A percentile compares a stretch with the other conserved stretches of the same genome.
Evolutionary conservation across 2,113 vertebrate genomes (phyloP).

Genomic region (Atrichornis clamosus): DNA sequence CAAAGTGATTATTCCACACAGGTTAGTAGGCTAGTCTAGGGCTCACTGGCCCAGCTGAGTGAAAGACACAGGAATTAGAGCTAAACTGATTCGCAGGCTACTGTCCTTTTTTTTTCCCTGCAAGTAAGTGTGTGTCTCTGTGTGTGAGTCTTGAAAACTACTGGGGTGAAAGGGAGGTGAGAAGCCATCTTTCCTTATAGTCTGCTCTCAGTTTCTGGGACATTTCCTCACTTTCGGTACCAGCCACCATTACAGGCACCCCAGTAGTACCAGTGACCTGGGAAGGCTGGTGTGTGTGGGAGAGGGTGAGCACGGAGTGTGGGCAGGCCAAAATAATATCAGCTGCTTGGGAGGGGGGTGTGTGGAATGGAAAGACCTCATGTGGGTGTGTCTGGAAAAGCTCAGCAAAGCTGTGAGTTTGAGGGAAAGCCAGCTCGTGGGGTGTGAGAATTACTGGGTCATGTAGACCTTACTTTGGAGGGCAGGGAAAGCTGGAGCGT

Average conservation of each 20-base stretch:
- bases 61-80: not conserved
- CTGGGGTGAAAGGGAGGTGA: not conserved
- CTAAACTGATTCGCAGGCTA: not conserved
- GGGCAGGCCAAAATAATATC: not conserved
- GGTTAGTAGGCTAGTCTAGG: not conserved
- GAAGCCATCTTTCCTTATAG: not conserved
- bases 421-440: not conserved
- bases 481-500: not conserved
- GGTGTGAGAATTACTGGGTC: not conserved
- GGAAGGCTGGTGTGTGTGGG: rapidly evolving
- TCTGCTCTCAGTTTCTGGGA: not conserved
- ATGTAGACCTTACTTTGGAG: not conserved
- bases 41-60: not conserved
- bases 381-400: not conserved
- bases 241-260: not conserved
- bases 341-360: rapidly evolving
- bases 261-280: not conserved
- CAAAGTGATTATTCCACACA: not conserved
- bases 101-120: not conserved
- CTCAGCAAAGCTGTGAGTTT: not conserved
- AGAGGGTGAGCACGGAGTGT: not conserved
- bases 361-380: not conserved
- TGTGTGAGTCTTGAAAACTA: not conserved
- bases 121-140: not conserved
- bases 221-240: not conserved